A percentile compares a stretch with the other conserved stretches of the same genome.
Conservation (phyloP, 2,113 vertebrate species). For the Patagioenas fasciata region DNA sequence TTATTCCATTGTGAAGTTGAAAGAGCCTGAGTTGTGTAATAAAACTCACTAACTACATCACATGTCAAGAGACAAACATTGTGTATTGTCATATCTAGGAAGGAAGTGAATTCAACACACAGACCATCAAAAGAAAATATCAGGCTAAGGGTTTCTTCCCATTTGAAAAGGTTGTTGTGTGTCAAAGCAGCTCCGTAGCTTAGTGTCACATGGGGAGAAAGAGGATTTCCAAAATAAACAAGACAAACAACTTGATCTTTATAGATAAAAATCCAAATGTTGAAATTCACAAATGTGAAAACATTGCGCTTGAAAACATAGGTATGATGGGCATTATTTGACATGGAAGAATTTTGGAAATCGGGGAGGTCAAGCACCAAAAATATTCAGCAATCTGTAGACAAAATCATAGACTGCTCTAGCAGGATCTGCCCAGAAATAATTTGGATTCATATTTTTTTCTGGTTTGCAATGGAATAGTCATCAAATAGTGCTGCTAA, state of each 20-base stretch:
- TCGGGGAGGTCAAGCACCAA: background rate
- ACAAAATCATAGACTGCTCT: background rate
- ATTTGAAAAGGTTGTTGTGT: background rate
- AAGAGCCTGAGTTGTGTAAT: background rate
- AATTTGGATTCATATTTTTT: background rate
- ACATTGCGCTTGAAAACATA: background rate
- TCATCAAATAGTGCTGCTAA: background rate
- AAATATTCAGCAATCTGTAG: background rate
- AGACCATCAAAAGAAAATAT: background rate
- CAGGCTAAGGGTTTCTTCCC: background rate
- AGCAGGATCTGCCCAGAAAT: background rate
- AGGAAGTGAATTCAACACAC: background rate
- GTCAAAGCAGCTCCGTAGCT: background rate
- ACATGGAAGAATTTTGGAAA: background rate
- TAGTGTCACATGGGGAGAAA: fast-evolving
- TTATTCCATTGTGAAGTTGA: background rate
- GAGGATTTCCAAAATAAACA: background rate
- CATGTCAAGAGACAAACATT: background rate
- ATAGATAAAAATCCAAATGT: background rate
- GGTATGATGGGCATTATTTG: background rate
- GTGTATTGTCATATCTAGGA: background rate
- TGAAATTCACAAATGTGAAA: background rate
- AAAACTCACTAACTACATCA: background rate
- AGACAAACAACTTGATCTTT: background rate
- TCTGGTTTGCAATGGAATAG: background rate